Percentiles rank a stretch among this genome's conserved stretches.
Conservation (phyloP, 2,797 vertebrate species). For the Anomalospiza imberbis region DNA sequence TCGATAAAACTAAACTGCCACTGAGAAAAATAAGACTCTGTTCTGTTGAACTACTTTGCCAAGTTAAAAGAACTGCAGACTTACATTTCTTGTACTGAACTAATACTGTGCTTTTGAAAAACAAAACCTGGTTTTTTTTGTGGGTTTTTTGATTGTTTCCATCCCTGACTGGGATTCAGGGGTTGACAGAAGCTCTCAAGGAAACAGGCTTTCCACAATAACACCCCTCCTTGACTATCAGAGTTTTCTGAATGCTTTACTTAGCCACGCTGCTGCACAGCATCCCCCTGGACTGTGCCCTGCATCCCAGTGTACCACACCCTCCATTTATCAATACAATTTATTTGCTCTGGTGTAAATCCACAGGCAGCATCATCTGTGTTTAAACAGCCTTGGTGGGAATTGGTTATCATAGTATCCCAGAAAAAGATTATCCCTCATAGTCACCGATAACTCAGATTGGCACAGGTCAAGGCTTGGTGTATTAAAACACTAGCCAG, state of each 20-base stretch:
- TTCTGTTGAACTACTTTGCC: neutral
- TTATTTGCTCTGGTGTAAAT: neutral
- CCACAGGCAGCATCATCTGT: neutral
- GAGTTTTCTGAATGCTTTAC: neutral
- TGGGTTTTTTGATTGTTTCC: neutral
- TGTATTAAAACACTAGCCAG: neutral
- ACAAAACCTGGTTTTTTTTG: accelerated
- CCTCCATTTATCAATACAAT: neutral
- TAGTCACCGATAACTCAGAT: neutral
- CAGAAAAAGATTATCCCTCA: neutral
- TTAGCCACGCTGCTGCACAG: neutral
- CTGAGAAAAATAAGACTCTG: neutral
- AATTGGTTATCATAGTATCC: accelerated
- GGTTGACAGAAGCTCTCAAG: neutral
- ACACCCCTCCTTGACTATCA: neutral
- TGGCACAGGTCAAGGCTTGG: neutral
- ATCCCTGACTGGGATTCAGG: neutral
- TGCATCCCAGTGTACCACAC: neutral
- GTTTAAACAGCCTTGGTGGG: neutral
- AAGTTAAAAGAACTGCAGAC: neutral
- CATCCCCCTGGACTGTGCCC: accelerated
- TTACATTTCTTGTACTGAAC: neutral
- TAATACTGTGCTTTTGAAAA: neutral
- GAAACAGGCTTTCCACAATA: neutral
- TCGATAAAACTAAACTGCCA: neutral